Base-by-base conservation (phyloP, 1,140 invertebrate species). In the Drosophila biarmipes region DNA sequence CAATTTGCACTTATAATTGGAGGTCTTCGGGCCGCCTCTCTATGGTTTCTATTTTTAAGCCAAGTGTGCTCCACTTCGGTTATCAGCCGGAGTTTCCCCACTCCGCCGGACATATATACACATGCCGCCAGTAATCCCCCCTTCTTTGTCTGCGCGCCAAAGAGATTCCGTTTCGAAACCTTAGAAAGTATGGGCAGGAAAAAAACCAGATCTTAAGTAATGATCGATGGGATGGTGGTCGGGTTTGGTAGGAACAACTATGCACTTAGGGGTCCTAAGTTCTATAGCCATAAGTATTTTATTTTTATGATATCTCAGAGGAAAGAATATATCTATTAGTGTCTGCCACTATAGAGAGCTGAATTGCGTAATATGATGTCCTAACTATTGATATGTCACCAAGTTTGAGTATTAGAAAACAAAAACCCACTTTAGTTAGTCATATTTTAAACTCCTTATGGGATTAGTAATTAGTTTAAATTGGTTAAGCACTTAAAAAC, bases 41-140 rank as follows among this genome's bases (percentile, higher is more conserved):
- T 29, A 38, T 48, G 17, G 35, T 45, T 64, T 68, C 64, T 66
- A 68, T 68, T 68, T 68, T 45, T 66, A 68, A 68, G 31, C 61
- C n/a, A 19, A 15, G 12, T 42, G 61, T 49, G 63, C 34, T 67
- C 63, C 58, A 67, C 63, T 63, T 67, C 64, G 58, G 24, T 64
- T 64, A 66, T 63, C 63, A 38, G 42, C 19, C 43, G 31, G 42
- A 35, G 31, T 45, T 15, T 19, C 57, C 24, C 19, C 40, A 51
- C 43, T 24, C 19, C 21, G 15, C 6, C 19, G 27, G 14, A 6
- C 15, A n/a, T 46, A 29, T n/a, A 29, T 27, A 49, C 6, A 12
- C 46, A 8, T 17, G 6, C 24, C 15, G 8, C 55, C 35, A 6
- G 53, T 21, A 63, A 19, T 24, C 49, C 34, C 19, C 48, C 37